phyloP scores from a whole-genome alignment of 2,113 vertebrate species.

The Dicentrarchus labrax region DNA sequence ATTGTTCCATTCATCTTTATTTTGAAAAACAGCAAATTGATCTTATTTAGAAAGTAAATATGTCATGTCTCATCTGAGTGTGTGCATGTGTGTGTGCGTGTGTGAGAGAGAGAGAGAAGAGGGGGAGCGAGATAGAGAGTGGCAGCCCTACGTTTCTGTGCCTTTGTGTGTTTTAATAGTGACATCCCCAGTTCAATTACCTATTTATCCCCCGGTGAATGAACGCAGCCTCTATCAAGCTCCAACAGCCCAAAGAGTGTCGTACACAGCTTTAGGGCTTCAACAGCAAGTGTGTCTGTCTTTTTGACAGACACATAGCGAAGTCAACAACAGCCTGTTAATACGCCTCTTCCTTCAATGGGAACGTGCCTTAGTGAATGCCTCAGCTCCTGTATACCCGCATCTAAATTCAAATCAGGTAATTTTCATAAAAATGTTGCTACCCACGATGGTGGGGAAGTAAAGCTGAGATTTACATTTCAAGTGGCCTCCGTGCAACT shows the following conservation, averaged over 20 bases:
- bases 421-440: conserved; percentile 75
- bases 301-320: conserved; percentile 57
- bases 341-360: conserved; percentile 60
- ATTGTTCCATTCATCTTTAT: background rate
- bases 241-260: conserved; percentile 43
- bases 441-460: conserved; percentile 51
- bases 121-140: background rate
- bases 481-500: conserved; percentile 65
- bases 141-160: conserved; percentile 9
- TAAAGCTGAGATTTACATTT: conserved; percentile 77
- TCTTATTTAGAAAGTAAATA: conserved; percentile 19
- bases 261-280: conserved; percentile 43
- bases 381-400: conserved; percentile 45
- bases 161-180: conserved; percentile 59
- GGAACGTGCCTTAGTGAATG: conserved; percentile 49
- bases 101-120: too few relatives aligned
- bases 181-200: conserved; percentile 62
- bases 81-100: background rate
- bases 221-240: conserved; percentile 49
- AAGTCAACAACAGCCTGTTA: conserved; percentile 70
- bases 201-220: conserved; percentile 62
- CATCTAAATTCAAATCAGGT: conserved; percentile 77
- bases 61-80: background rate
- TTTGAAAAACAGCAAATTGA: background rate
- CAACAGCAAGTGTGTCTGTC: conserved; percentile 53